Evolutionary conservation across 1,140 invertebrate genomes (phyloP).

Genomic region (Ctenoplectra terminalis): DNA sequence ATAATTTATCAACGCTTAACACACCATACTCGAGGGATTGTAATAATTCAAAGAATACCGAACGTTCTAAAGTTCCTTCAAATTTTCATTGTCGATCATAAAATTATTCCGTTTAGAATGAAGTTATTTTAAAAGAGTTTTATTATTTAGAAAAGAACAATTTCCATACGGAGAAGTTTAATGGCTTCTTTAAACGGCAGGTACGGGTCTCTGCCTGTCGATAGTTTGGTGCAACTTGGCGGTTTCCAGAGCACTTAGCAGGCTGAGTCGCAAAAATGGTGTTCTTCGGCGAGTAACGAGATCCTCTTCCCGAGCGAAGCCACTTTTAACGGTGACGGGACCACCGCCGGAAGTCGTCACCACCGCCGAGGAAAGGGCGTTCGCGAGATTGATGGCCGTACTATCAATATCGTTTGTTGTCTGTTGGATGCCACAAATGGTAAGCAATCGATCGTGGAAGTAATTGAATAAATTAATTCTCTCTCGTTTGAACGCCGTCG

Average conservation of each 20-base stretch:
- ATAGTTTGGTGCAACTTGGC: slow-evolving; percentile 92
- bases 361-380: slow-evolving; percentile 91
- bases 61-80: no score
- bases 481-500: background rate
- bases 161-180: background rate
- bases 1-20: no score
- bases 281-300: slow-evolving; percentile 78
- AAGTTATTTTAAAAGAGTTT: no score
- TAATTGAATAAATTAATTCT: slow-evolving; percentile 23
- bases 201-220: slow-evolving; percentile 87
- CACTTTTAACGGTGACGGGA: slow-evolving; percentile 72
- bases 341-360: slow-evolving; percentile 81
- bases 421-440: slow-evolving; percentile 95
- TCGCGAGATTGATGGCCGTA: slow-evolving; percentile 92
- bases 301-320: slow-evolving; percentile 76
- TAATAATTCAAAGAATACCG: no score
- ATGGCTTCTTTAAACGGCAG: slow-evolving; percentile 80
- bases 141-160: no score
- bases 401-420: slow-evolving; percentile 91
- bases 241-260: slow-evolving; percentile 90
- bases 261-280: slow-evolving; percentile 83
- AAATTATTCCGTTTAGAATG: no score
- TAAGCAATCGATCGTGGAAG: slow-evolving; percentile 77
- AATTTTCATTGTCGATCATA: no score
- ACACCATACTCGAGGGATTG: no score